Evolutionary conservation across 2,888 invertebrate species (phyloP).

Genomic region (Ophion obscuratus): DNA sequence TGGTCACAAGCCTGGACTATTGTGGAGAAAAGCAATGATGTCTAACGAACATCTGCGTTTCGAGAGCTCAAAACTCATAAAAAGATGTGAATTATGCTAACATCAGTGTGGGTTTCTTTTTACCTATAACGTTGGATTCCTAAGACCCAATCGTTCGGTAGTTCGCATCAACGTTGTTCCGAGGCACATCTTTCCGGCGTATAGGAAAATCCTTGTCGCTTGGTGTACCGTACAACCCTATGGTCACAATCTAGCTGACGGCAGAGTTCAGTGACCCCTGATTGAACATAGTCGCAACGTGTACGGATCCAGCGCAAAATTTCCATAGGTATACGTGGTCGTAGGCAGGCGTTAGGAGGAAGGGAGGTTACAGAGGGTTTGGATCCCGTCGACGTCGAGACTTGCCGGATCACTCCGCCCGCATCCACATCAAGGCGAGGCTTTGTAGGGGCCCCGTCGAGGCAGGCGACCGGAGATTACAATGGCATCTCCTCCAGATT

Average conservation of each 20-base stretch:
- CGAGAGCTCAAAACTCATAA: not conserved
- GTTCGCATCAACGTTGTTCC: conserved; percentile 28
- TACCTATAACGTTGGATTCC: not conserved
- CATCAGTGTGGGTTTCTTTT: conserved; percentile 2
- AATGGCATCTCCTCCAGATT: conserved; percentile 84
- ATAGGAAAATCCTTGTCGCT: not conserved
- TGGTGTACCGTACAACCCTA: conserved; percentile 34
- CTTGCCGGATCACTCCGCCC: conserved; percentile 78
- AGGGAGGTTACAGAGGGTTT: conserved; percentile 56
- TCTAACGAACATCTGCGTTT: conserved; percentile 10
- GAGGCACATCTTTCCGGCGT: conserved; percentile 24
- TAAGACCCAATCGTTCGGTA: conserved; percentile 7
- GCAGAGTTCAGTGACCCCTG: conserved; percentile 78
- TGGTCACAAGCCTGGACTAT: conserved; percentile 33
- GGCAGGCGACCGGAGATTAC: conserved; percentile 83
- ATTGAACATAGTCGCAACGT: conserved; percentile 76
- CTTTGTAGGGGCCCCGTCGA: conserved; percentile 80
- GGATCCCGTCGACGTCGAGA: conserved; percentile 62
- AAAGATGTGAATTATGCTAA: not conserved
- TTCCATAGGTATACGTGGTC: conserved; percentile 75
- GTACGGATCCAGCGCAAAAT: conserved; percentile 73
- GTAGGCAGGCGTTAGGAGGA: conserved; percentile 35
- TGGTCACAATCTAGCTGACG: conserved; percentile 64
- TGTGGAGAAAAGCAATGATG: not conserved
- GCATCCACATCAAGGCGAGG: conserved; percentile 81